Evolutionary conservation across 2,888 invertebrate species (phyloP), one percentile per base, ranked within the genome.

Genomic region (Galeruca laticollis): DNA sequence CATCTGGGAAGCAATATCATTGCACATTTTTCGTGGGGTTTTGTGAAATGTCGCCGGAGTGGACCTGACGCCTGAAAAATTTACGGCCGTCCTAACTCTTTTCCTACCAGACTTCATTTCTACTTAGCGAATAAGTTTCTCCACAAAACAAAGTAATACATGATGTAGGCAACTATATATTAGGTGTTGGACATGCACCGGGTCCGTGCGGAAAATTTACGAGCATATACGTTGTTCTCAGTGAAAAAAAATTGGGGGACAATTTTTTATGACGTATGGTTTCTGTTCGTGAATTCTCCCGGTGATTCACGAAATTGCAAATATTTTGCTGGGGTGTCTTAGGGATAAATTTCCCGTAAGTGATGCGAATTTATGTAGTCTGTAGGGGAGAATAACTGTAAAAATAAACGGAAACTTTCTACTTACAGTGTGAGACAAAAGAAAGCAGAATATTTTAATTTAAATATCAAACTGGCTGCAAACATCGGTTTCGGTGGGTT

Each of bases 51-150:
- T 78, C 80, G 78, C 77, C 75, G 77, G 73, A 76, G 81, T 82
- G 82, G 78, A 80, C 81, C 72, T 82, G 83, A 82, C 82, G 79
- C 68, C 72, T 83, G 83, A 82, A 79, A 82, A 81, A 83, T 83
- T 83, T 83, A 83, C 80, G 74, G 78, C 31, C 74, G 78, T 79
- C 75, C 79, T 81, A 82, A 82, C 79, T 79, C 80, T 79, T 79
- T 52, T 80, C 78, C 79, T 75, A 68, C 75, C 73, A 77, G 78
- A 81, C 81, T 82, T 81, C 80, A 82, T 82, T 81, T 76, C 80
- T 76, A 82, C 77, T 81, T 80, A 76, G 77, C 77, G 80, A 79
- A 80, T 80, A 81, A 81, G 80, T 81, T 82, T 78, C 74, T 75
- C 77, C 79, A 76, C 79, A 80, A 81, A 80, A 80, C 80, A 80